Evolutionary conservation across 2,888 invertebrate species (phyloP), one percentile per base, ranked within the genome.

Genomic region (Leucania comma): DNA sequence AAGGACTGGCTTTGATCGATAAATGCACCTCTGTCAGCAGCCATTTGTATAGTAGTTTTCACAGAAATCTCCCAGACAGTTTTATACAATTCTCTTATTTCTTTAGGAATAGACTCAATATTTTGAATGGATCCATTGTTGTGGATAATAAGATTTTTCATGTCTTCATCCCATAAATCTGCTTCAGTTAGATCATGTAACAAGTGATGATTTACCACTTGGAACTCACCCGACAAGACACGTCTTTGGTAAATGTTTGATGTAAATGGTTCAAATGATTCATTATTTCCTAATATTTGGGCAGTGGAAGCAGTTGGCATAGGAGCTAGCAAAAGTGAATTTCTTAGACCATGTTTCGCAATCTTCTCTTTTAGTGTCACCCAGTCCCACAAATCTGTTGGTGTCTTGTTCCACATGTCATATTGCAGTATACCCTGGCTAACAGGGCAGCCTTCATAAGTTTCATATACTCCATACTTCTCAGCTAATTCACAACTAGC

Each of bases 221-320:
- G 97, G 90, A 99, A 99, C 95, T 99, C 99, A 0, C 99, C 99
- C 4, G 99, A 99, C 8, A 99, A 95, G 1, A 99, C 99, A 62
- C 99, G 96, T 82, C 99, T 96, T 26, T 98, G 98, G 93, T 99
- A 99, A 85, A 99, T 98, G 90, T 99, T 99, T 48, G 98, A 99
- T 0, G 99, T 99, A 93, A 99, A 99, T 0, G 99, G 99, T 93
- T 99, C 99, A 89, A 99, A 98, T 0, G 99, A 98, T 93, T 99
- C 99, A 91, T 99, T 99, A 91, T 99, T 99, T 24, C 99, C 99
- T 57, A 99, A 97, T 89, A 99, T 99, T 95, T 99, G 99, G 3
- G 99, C 99, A 0, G 99, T 99, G 1, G 99, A 99, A 12, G 99
- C 99, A 8, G 99, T 99, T 0, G 99, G 99, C 99, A 99, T 99